Conservation (phyloP, 2,113 vertebrate species). For the Genyomyrus donnyi region DNA sequence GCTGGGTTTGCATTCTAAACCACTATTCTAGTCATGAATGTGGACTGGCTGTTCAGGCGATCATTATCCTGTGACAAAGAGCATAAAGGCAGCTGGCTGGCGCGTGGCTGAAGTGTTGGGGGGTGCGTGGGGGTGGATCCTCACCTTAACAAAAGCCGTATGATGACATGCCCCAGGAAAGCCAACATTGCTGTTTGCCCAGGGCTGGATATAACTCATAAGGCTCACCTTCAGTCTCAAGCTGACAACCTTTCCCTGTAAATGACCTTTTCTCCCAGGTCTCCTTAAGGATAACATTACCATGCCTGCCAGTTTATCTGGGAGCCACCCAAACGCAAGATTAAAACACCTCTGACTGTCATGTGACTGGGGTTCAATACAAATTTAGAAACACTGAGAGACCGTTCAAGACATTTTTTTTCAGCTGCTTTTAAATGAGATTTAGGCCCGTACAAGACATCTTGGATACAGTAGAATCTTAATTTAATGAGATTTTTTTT, state of each 20-base stretch:
- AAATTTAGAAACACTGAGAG: not conserved
- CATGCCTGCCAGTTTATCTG: not conserved
- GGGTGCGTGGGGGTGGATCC: not conserved
- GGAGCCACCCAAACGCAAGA: not conserved
- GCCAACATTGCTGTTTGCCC: not conserved
- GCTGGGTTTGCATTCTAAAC: not conserved
- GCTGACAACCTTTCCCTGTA: not conserved
- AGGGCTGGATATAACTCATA: not conserved
- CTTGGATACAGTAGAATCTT: not conserved
- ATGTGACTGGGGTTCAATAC: not conserved
- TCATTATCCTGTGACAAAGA: not conserved
- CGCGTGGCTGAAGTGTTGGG: not conserved
- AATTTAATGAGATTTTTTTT: conserved; percentile 13
- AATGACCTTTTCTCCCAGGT: not conserved
- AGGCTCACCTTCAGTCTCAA: not conserved
- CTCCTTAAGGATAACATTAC: not conserved
- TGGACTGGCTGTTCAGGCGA: not conserved
- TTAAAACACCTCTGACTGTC: not conserved
- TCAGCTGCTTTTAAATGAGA: not conserved
- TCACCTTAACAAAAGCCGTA: not conserved
- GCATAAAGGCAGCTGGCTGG: not conserved
- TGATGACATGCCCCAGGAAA: not conserved
- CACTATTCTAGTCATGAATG: not conserved
- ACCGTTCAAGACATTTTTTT: not conserved
- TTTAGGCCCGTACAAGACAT: not conserved